Percentiles rank a stretch among this genome's conserved stretches.
These are phyloP conservation scores for Sycobia sp. DNA, from an alignment of 1,140 invertebrate genomes.

Conservation along the genomic window DNA sequence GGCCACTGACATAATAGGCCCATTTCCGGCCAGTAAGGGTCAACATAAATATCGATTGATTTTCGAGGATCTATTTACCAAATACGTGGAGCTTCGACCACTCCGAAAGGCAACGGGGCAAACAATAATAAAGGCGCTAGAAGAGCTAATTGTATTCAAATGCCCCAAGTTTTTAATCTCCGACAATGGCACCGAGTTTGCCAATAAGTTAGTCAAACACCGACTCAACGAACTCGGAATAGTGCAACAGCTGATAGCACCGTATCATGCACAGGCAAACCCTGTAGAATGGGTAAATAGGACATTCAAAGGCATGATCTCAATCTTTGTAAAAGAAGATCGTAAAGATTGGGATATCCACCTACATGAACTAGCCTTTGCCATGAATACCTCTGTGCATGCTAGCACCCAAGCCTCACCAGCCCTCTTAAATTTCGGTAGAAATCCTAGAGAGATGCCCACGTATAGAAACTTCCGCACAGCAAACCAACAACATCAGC, in stretches of 20 bases:
- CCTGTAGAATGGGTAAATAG: slow-evolving; percentile 26
- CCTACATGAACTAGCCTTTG: not conserved
- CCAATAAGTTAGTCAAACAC: not conserved
- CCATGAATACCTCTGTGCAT: not conserved
- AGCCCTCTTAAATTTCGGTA: no score
- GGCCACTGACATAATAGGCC: slow-evolving; percentile 25
- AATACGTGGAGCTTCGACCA: slow-evolving; percentile 18
- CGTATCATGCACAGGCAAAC: slow-evolving; percentile 48
- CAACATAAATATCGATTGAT: slow-evolving; percentile 5
- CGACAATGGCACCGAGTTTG: slow-evolving; percentile 31
- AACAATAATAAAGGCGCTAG: not conserved
- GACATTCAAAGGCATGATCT: slow-evolving; percentile 15
- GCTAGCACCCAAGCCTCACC: no score
- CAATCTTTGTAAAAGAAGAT: slow-evolving; percentile 1
- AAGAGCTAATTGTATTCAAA: not conserved
- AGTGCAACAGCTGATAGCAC: not conserved
- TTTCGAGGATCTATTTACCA: slow-evolving; percentile 44
- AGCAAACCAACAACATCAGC: no score
- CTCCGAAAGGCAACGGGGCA: not conserved
- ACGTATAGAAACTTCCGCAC: no score
- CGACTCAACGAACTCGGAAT: not conserved
- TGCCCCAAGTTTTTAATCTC: not conserved
- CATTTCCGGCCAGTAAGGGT: not conserved
- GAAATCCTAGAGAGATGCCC: no score
- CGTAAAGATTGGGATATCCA: slow-evolving; percentile 6